A percentile compares a stretch with the other conserved stretches of the same genome.
Conservation (phyloP, 2,113 vertebrate species). For the Petroica traversi region DNA sequence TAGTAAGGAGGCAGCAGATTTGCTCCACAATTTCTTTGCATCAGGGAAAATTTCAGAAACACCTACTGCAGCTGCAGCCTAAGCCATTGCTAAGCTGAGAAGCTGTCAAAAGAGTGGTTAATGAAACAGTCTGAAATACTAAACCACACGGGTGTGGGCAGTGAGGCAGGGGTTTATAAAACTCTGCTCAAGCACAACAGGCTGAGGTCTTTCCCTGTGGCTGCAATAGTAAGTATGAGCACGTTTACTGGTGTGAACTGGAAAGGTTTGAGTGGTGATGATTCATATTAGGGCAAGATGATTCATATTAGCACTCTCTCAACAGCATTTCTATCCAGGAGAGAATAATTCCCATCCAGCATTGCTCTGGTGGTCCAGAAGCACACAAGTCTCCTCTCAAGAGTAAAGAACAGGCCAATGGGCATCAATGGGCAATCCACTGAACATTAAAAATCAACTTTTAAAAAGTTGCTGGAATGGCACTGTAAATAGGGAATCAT, state of each 20-base stretch:
- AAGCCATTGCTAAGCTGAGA: background rate
- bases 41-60: background rate
- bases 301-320: background rate
- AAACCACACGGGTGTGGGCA: background rate
- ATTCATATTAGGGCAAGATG: background rate
- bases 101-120: background rate
- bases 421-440: background rate
- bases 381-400: background rate
- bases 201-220: background rate
- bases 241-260: background rate
- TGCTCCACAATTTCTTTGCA: background rate
- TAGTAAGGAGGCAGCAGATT: background rate
- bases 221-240: background rate
- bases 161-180: background rate
- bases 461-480: background rate
- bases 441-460: background rate
- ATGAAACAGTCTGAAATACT: background rate
- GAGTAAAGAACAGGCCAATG: background rate
- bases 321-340: background rate
- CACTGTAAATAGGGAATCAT: background rate
- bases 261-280: background rate
- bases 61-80: background rate
- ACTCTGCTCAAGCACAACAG: background rate
- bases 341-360: background rate
- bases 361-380: background rate